Base-by-base conservation (phyloP, 2,888 invertebrate genomes). In the Bellardia pandia region DNA sequence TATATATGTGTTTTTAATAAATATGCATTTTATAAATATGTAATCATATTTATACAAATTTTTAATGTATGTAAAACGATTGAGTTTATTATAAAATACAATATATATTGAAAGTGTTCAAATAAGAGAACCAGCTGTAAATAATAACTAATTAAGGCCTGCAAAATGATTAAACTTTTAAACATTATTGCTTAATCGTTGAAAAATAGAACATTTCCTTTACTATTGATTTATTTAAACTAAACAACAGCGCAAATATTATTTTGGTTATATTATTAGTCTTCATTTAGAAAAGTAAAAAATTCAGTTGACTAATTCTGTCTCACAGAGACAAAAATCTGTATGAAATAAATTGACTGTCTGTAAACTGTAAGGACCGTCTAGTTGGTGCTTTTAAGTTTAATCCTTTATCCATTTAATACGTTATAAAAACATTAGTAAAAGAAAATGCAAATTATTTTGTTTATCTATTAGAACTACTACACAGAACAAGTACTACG, bases 11-110 rank as follows among this genome's bases (percentile, higher is more conserved):
- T 71, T 60, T 64, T 66, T 56, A 58, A 74, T 81, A 66, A 74
- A 66, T 80, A 72, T 53, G 45, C 51, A 37, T 42, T 71, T 71
- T 16, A 71, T 53, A 71, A 53, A 71, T 53, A 71, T 48, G 51
- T 33, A 14, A 64, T 56, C 37, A 48, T 66, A 58, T n/a, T 69
- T 71, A 60, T 51, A 62, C 23, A 58, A 40, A 58, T 58, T 72
- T 72, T 72, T 62, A 62, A 66, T 48, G 11, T 64, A 64, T 72
- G 60, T 45, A 69, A 79, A 76, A 79, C 69, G 78, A 60, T 79
- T 71, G 60, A 40, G 16, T 60, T 79, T 71, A 60, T 66, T 40
- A 53, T 60, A 48, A 71, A 79, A 62, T 48, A 53, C 62, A 62
- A 62, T 79, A 69, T 56, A 58, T 69, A 23, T 30, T 45, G 42